Percentiles rank a stretch among this genome's conserved stretches.
phyloP scores from a whole-genome alignment of 2,113 vertebrate genomes.

The Theristicus caerulescens region DNA sequence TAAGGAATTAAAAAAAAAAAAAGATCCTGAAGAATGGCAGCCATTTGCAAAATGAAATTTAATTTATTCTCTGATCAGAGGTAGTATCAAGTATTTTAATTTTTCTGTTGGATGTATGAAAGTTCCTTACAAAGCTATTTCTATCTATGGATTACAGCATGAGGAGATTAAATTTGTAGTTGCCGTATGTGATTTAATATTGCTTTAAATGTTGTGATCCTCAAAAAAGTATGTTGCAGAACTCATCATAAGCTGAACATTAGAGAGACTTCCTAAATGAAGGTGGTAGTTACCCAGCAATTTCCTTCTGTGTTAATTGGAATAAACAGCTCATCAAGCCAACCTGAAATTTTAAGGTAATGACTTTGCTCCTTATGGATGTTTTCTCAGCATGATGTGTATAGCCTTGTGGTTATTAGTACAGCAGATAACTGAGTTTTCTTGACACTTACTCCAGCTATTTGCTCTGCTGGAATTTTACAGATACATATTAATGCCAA shows the following conservation, averaged over 20 bases:
- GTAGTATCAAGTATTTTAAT: background rate
- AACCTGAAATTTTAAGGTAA: conserved; percentile 51
- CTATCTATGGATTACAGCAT: background rate
- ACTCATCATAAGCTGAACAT: background rate
- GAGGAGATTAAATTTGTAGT: background rate
- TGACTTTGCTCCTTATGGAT: conserved; percentile 32
- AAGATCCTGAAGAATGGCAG: background rate
- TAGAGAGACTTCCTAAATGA: conserved; percentile 10
- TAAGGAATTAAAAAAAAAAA: background rate
- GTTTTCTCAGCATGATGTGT: conserved; percentile 43
- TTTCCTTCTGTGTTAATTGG: conserved; percentile 56
- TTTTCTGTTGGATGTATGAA: background rate
- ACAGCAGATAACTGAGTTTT: conserved; percentile 21
- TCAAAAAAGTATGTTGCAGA: background rate
- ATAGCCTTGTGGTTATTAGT: conserved; percentile 39
- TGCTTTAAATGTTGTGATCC: background rate
- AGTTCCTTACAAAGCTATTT: background rate
- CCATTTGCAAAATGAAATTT: background rate
- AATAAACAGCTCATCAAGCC: conserved; percentile 60
- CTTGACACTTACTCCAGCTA: conserved; percentile 5
- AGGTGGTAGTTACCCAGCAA: conserved; percentile 23
- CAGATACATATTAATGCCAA: background rate
- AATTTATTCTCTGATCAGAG: background rate
- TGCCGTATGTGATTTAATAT: background rate
- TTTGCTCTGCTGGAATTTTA: conserved; percentile 46